Evolutionary conservation across 2,888 invertebrate genomes (phyloP).

Genomic region (Micoletzkya japonica): DNA sequence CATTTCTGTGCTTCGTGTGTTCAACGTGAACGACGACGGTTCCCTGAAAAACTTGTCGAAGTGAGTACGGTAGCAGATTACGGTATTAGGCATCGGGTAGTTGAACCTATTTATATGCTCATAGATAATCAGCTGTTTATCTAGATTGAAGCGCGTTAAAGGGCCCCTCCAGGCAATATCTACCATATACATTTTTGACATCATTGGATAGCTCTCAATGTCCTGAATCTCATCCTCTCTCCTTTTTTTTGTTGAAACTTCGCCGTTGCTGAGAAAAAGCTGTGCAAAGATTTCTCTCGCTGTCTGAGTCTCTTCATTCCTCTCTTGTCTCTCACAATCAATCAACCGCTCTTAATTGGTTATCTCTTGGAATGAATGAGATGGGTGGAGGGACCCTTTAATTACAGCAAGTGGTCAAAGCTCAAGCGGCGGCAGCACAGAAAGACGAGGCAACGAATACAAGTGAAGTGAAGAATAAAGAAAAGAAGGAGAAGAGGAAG

Average conservation of each 20-base stretch:
- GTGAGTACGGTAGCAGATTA: conserved; percentile 19
- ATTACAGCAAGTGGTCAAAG: conserved; percentile 13
- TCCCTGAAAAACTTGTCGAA: conserved; percentile 40
- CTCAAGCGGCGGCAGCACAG: background rate
- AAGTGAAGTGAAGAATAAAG: conserved; percentile 7
- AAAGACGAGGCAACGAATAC: conserved; percentile 10
- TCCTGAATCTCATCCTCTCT: no score
- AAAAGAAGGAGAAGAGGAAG: conserved; percentile 10
- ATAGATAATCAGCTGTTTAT: no score
- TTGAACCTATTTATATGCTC: no score
- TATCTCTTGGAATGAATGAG: no score
- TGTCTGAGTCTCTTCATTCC: background rate
- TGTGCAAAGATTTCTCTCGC: background rate
- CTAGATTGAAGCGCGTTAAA: no score
- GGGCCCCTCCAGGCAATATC: no score
- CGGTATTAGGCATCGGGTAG: background rate
- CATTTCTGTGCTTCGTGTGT: conserved; percentile 47
- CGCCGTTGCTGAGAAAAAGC: no score
- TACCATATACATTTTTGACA: no score
- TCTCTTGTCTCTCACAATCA: background rate
- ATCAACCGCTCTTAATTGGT: no score
- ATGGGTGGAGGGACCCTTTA: no score
- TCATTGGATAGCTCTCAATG: no score
- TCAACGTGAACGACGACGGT: conserved; percentile 39
- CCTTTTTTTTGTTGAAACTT: no score